Base-by-base conservation (phyloP, 1,140 invertebrate genomes). In the Diachasmimorpha longicaudata region DNA sequence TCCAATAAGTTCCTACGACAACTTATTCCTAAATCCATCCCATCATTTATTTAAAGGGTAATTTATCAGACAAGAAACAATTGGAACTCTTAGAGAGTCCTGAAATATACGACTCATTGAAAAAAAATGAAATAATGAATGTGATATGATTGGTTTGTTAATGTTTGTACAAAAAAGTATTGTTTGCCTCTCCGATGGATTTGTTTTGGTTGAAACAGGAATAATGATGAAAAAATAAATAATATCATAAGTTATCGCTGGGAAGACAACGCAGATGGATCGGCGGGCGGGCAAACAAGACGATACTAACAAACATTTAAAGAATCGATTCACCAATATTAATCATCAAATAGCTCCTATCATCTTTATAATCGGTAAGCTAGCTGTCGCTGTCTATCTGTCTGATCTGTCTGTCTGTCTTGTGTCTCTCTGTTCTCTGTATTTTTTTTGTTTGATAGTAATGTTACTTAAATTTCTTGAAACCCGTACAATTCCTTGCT, bases 351-450 rank as follows among this genome's bases (percentile, higher is more conserved):
- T 66, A 85, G 82, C 81, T 83, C 81, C 81, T 79, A 81, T 82
- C 83, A 73, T 70, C 71, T 69, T 10, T 42, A 75, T 81, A 79
- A 80, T 74, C 83, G 84, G 85, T 87, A 87, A 88, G 85, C 85
- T 85, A 85, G 83, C 79, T 77, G 75, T 79, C 72, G 52, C 75
- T 79, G 68, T 79, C 71, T 76, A 70, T 77, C 69, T 73, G 72
- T 78, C 73, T 78, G 70, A 75, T 78, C 69, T 86, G 81, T 85
- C 83, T 83, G 81, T 85, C 81, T 84, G 79, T 85, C 77, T 85
- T 63, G 55, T 73, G 75, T 83, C 76, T 77, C 63, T 84, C 67
- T 78, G 76, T 80, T 75, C 25, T 69, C 46, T 76, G 63, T 76
- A 52, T 70, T 25, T 73, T 46, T 71, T 70, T 52, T 78, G 36